Base-by-base conservation (phyloP, 2,888 invertebrate species). In the Scelioninae gen. 1 region DNA sequence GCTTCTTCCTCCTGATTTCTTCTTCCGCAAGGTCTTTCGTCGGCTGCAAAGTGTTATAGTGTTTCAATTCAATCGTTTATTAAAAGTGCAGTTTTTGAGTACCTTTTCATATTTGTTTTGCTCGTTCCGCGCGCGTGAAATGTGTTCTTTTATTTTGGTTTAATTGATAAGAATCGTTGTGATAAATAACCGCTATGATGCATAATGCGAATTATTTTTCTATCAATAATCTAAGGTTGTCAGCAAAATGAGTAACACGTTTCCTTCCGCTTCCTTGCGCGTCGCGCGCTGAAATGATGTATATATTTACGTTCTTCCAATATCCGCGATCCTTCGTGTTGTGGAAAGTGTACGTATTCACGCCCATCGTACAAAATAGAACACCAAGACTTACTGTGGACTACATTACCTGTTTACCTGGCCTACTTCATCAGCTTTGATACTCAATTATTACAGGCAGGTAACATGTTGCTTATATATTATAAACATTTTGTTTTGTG, bases 291-390 rank as follows among this genome's bases (percentile, higher is more conserved):
- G 68, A 79, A 77, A 80, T 83, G 76, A 83, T 83, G 83, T 80
- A 23, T 23, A 23, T 23, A 83, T 83, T 80, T 83, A 83, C 80
- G 83, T 83, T 79, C 83, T 83, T 83, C 80, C 83, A 83, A 83
- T 83, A 83, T 83, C 83, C 77, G 83, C 83, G 83, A 80, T 80
- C 80, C 79, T 83, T 77, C 83, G 80, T 83, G 83, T 83, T 83
- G 83, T 80, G 84, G 74, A 78, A 68, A 81, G 84, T 84, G 77
- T 80, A 84, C 81, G 84, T 84, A 81, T 84, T 84, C 78, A 84
- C 84, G 84, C 84, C 84, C 81, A 84, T 84, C 80, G 78, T 81
- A 84, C 81, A 81, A 81, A 84, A 84, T 84, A 84, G 84, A 81
- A 84, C 84, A 84, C 81, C 84, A 84, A 84, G 81, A 78, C 81